Evolutionary conservation across 1,140 invertebrate species (phyloP).

Genomic region (Penaeus vannamei): DNA sequence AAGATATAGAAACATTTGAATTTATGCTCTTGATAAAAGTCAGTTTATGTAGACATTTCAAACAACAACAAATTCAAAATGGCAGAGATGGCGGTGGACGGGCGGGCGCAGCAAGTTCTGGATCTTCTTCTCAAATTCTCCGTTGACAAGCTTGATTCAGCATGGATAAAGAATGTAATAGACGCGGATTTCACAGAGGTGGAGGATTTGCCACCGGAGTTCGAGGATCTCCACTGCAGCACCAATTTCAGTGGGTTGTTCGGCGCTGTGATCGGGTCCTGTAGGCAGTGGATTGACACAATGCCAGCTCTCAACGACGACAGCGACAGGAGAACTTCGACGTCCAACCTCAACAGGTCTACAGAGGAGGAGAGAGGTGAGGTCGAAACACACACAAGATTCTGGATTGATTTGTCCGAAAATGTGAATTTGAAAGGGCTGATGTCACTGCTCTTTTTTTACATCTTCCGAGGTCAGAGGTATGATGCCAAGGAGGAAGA

Average conservation of each 20-base stretch:
- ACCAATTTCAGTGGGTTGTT: conserved; percentile 71
- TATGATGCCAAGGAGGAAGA: conserved; percentile 70
- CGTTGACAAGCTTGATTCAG: conserved; percentile 70
- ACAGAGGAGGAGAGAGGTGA: conserved; percentile 17
- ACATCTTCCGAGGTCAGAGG: conserved; percentile 74
- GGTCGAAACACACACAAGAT: conserved; percentile 69
- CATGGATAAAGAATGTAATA: conserved; percentile 75
- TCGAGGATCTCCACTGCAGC: conserved; percentile 72
- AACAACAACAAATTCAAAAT: conserved; percentile 44
- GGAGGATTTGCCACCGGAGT: conserved; percentile 73
- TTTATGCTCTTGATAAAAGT: too few species aligned
- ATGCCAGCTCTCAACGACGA: conserved; percentile 61
- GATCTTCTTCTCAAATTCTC: conserved; percentile 62
- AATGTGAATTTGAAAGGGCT: conserved; percentile 74
- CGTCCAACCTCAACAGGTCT: background rate
- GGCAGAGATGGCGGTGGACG: conserved; percentile 32
- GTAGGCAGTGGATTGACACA: conserved; percentile 63
- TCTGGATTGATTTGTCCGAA: conserved; percentile 75
- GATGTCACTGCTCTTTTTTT: conserved; percentile 74
- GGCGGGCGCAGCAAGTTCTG: conserved; percentile 25
- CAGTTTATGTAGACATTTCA: background rate
- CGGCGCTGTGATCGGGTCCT: conserved; percentile 68
- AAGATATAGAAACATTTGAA: too few species aligned
- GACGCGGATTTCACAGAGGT: conserved; percentile 73
- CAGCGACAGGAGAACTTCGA: conserved; percentile 36